phyloP scores from a whole-genome alignment of 2,113 vertebrate species.

The Semnornis frantzii region DNA sequence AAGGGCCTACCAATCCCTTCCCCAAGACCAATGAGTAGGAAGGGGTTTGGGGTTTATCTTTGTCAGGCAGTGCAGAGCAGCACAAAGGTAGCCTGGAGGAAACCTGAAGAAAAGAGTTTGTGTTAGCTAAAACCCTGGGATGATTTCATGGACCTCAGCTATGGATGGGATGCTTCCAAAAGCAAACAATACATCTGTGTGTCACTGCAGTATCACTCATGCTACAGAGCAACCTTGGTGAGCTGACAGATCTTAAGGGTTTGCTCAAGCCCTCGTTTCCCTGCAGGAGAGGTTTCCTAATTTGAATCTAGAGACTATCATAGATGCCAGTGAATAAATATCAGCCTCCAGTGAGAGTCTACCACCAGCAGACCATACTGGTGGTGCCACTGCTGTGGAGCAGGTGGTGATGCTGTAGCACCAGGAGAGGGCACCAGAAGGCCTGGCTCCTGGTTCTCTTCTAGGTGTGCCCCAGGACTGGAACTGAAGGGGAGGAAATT shows the following conservation, averaged over 20 bases:
- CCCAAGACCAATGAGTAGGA: accelerated
- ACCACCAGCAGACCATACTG: accelerated
- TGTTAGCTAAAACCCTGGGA: background rate
- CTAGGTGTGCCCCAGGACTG: background rate
- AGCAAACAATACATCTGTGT: accelerated
- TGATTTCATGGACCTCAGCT: accelerated
- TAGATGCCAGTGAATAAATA: background rate
- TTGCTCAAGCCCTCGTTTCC: background rate
- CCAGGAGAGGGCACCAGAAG: slow-evolving; percentile 24
- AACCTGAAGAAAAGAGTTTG: background rate
- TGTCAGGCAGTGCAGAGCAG: background rate
- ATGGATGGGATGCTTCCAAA: background rate
- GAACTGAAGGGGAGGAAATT: background rate
- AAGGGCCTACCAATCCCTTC: background rate
- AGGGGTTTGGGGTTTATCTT: background rate
- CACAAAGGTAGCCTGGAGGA: background rate
- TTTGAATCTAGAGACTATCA: background rate
- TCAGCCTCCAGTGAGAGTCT: background rate
- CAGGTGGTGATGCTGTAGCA: background rate
- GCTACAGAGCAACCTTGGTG: background rate
- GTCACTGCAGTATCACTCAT: accelerated
- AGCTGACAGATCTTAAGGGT: accelerated
- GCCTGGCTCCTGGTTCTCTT: background rate
- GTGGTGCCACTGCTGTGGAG: background rate
- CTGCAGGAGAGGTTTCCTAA: background rate